phyloP scores from a whole-genome alignment of 64 coral and sea anemone species.

The Stichodactyla mertensii region DNA sequence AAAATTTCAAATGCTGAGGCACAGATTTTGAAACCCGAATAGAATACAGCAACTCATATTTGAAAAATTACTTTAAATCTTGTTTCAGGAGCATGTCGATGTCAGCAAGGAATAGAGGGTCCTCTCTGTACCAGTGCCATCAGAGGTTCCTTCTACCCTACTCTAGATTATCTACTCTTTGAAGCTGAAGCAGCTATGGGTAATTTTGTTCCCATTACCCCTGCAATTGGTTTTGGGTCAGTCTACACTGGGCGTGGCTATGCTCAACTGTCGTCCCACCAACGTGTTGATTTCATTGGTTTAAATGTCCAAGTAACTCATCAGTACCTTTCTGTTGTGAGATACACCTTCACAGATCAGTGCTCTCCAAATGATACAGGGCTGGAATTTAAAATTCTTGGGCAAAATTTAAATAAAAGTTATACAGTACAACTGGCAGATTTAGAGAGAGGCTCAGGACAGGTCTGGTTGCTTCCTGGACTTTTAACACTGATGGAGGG shows the following conservation, averaged over 20 bases:
- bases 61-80: too few species aligned
- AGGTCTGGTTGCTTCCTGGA: slow-evolving; percentile 13
- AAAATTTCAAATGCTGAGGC: too few species aligned
- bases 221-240: slow-evolving; percentile 8
- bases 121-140: slow-evolving; percentile 32
- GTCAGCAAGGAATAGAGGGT: slow-evolving; percentile 50
- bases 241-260: slow-evolving; percentile 54
- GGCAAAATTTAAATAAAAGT: background rate
- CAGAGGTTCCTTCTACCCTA: slow-evolving; percentile 56
- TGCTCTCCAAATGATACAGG: slow-evolving; percentile 6
- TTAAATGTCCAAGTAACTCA: slow-evolving; percentile 19
- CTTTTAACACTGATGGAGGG: slow-evolving; percentile 20
- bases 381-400: background rate
- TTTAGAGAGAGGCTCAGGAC: background rate
- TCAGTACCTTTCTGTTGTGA: slow-evolving; percentile 43
- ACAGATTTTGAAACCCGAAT: too few species aligned
- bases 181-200: slow-evolving; percentile 63
- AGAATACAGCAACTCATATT: too few species aligned
- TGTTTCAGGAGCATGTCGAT: slow-evolving; percentile 54
- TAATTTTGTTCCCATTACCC: slow-evolving; percentile 23
- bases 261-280: background rate
- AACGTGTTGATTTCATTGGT: slow-evolving; percentile 30
- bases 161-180: slow-evolving; percentile 59
- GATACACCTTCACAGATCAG: slow-evolving; percentile 26
- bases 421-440: background rate